Base-by-base conservation (phyloP, 2,797 vertebrate species). In the Stomatorhinus walkeri region DNA sequence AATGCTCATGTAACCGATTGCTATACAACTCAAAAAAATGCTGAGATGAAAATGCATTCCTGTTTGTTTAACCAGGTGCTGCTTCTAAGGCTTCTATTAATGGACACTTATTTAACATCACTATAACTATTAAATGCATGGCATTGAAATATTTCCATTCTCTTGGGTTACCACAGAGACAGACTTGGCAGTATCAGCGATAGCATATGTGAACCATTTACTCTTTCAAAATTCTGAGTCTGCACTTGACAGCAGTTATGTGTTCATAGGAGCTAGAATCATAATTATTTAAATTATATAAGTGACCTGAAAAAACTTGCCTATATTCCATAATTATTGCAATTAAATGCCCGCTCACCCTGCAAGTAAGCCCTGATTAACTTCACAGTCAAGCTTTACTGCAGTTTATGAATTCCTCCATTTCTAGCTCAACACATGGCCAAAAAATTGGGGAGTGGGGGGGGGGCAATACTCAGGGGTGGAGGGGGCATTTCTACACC, bases 251-350 rank as follows among this genome's bases (percentile, higher is more conserved):
- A 46, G 40, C 87, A 64, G 51, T 87, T 87, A 64, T 46, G 59
- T 87, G 56, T 64, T 87, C 87, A 87, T 87, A 40, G 32, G 56
- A 64, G 87, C 87, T 61, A 32, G 46, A 83, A 36, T 76, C 43
- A 68, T 88, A 89, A 88, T 87, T 89, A 89, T 89, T 48, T 83
- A 84, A 84, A 85, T 89, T 76, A 51, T 54, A 88, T 83, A 89
- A 87, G 43, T 43, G 72, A 87, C 68, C 89, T 48, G 51, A 84
- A 81, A 87, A 19, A n/a, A 16, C 46, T 52, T 81, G n/a, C 56
- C 46, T 88, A 88, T 85, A 79, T 89, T 84, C 84, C 24, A 86
- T 59, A 32, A 46, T 85, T 68, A 86, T 48, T 49, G 22, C 32
- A 88, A 56, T 90, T 43, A 90, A 64, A 88, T 85, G 28, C 64